A percentile compares a stretch with the other conserved stretches of the same genome.
Conservation (phyloP, 2,113 vertebrate genomes). For the Choloepus hoffmanni region DNA sequence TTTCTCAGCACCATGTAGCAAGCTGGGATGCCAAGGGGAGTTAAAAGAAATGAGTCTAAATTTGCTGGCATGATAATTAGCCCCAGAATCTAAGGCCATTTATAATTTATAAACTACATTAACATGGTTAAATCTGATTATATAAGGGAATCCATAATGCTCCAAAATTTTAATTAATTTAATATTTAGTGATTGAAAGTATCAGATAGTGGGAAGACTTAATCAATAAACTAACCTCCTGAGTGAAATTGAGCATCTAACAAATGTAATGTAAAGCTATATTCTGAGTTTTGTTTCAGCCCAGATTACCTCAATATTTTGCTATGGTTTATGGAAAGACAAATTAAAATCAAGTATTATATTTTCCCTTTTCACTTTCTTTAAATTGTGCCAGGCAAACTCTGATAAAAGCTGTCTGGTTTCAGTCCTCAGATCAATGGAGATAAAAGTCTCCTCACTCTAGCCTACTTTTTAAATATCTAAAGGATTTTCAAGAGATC, state of each 20-base stretch:
- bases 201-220: not conserved
- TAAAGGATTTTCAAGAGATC: constrained; percentile 14
- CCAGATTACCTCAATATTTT: not conserved
- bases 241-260: not conserved
- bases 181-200: not conserved
- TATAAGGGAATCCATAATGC: not conserved
- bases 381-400: not conserved
- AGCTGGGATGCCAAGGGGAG: not conserved
- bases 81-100: not conserved
- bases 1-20: no score
- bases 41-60: not conserved
- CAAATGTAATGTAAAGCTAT: not conserved
- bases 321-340: not conserved
- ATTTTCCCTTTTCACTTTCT: not conserved
- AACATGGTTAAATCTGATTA: not conserved
- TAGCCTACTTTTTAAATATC: not conserved
- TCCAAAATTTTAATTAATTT: not conserved
- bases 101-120: not conserved
- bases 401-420: not conserved
- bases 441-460: constrained; percentile 5
- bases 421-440: not conserved
- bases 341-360: not conserved
- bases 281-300: not conserved
- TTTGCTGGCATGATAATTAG: not conserved
- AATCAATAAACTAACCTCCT: not conserved